These are phyloP conservation scores for Nephrocerus scutellatus DNA, from an alignment of 2,888 invertebrate genomes.

Conservation along the genomic window DNA sequence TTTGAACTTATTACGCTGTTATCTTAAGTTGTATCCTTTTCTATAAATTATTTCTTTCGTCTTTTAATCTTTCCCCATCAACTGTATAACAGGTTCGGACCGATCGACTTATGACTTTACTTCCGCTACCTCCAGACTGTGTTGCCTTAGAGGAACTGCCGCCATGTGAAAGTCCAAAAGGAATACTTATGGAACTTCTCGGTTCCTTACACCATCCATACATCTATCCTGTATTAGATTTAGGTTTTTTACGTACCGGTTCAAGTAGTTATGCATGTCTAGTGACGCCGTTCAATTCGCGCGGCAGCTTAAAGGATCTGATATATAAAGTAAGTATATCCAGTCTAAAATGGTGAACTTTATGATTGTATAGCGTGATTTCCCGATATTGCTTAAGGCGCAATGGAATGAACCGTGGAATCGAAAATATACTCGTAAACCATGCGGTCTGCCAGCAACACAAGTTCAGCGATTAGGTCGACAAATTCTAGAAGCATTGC, in stretches of 20 bases:
- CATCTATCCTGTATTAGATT: constrained; percentile 80
- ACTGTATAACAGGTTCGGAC: constrained; percentile 41
- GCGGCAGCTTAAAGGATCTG: constrained; percentile 82
- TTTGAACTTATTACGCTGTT: neutral
- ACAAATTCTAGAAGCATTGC: constrained; percentile 78
- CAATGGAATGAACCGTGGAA: constrained; percentile 75
- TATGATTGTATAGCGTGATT: constrained; percentile 7
- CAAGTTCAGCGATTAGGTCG: constrained; percentile 82
- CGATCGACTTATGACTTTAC: constrained; percentile 46
- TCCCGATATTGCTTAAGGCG: no score
- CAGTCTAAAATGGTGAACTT: neutral
- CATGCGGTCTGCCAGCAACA: constrained; percentile 64
- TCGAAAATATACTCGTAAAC: constrained; percentile 64
- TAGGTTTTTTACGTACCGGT: constrained; percentile 60
- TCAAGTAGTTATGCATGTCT: constrained; percentile 62
- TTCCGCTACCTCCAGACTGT: constrained; percentile 47
- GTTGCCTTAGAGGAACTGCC: constrained; percentile 48
- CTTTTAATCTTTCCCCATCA: constrained; percentile 1
- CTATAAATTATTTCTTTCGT: neutral
- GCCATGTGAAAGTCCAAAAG: constrained; percentile 58
- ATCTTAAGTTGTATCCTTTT: neutral
- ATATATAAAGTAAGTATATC: constrained; percentile 67
- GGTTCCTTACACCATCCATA: constrained; percentile 86
- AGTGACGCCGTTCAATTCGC: constrained; percentile 74
- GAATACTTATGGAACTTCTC: constrained; percentile 73